Evolutionary conservation across 2,888 invertebrate species (phyloP).

Genomic region (Cerastis rubricosa): DNA sequence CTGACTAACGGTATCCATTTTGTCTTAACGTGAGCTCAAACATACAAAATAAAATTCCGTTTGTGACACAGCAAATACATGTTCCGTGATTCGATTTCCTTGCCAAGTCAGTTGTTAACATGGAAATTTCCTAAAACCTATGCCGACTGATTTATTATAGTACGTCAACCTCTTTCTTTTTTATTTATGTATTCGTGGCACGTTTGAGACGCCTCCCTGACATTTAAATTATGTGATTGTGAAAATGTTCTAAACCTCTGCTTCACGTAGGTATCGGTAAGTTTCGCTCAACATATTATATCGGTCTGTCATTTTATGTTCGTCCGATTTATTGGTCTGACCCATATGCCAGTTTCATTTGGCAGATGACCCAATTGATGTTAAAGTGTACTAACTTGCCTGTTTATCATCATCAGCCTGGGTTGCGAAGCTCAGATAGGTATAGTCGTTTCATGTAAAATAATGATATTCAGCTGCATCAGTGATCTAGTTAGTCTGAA

Average conservation of each 20-base stretch:
- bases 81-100: slow-evolving; percentile 16
- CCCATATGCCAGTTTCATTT: slow-evolving; percentile 26
- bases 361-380: slow-evolving; percentile 19
- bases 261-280: slow-evolving; percentile 22
- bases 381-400: not conserved
- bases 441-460: not conserved
- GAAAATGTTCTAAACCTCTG: slow-evolving; percentile 17
- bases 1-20: not conserved
- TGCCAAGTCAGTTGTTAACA: slow-evolving; percentile 20
- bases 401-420: slow-evolving; percentile 3
- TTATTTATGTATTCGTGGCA: slow-evolving; percentile 40
- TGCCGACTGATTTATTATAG: slow-evolving; percentile 45
- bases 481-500: no score
- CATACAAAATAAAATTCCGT: not conserved
- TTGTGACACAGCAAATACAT: not conserved
- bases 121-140: slow-evolving; percentile 22
- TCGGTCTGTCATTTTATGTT: slow-evolving; percentile 13
- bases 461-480: not conserved
- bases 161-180: slow-evolving; percentile 26
- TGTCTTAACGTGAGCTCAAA: not conserved
- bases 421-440: not conserved
- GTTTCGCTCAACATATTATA: slow-evolving; percentile 14
- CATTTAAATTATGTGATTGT: slow-evolving; percentile 48
- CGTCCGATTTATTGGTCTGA: slow-evolving; percentile 8
- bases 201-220: slow-evolving; percentile 20